phyloP scores from a whole-genome alignment of 2,113 vertebrate genomes.

The Turnix velox region DNA sequence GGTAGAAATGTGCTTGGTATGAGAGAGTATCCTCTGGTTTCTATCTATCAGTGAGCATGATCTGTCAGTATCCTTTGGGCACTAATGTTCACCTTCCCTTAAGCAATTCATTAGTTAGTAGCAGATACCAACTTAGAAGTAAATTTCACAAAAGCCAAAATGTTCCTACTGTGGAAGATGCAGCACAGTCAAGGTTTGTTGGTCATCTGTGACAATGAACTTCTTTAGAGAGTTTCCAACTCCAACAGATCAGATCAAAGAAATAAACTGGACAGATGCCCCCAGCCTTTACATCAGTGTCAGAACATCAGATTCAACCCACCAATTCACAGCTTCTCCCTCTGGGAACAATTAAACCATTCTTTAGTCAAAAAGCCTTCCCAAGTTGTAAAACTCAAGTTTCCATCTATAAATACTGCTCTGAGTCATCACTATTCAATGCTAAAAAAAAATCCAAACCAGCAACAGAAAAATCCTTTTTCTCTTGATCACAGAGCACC shows the following conservation, averaged over 20 bases:
- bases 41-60: not conserved
- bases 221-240: not conserved
- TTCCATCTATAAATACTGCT: not conserved
- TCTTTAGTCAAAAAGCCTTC: not conserved
- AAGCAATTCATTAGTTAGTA: not conserved
- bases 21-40: not conserved
- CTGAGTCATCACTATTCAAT: not conserved
- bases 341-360: rapidly evolving
- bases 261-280: not conserved
- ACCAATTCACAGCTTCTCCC: not conserved
- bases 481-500: not conserved
- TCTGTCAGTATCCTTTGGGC: not conserved
- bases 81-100: not conserved
- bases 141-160: not conserved
- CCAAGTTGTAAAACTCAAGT: not conserved
- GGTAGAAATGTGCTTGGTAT: constrained; percentile 63
- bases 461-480: not conserved
- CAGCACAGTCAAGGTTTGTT: not conserved
- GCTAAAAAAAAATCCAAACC: not conserved
- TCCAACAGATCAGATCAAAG: not conserved
- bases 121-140: not conserved
- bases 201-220: not conserved
- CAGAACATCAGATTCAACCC: too few species aligned
- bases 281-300: rapidly evolving
- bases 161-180: not conserved